These are phyloP conservation scores for Macrocentrus cingulum DNA, from an alignment of 1,140 invertebrate species.

Conservation along the genomic window DNA sequence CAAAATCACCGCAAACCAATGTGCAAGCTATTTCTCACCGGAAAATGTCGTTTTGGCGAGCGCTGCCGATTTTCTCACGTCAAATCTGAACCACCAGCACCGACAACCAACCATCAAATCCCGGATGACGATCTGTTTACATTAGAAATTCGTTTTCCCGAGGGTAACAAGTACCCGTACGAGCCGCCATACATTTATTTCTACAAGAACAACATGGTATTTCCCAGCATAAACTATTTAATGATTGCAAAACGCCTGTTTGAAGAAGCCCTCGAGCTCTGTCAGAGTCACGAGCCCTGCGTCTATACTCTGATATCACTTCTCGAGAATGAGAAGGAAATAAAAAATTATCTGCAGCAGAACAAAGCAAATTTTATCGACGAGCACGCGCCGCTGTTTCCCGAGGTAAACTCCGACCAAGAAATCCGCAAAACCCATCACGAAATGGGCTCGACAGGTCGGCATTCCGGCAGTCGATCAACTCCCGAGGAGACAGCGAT, in stretches of 20 bases:
- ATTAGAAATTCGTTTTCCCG: slow-evolving; percentile 73
- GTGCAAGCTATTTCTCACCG: slow-evolving; percentile 69
- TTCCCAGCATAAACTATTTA: slow-evolving; percentile 65
- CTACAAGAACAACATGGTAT: slow-evolving; percentile 63
- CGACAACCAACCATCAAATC: slow-evolving; percentile 42
- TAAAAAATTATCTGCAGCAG: slow-evolving; percentile 36
- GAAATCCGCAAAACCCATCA: slow-evolving; percentile 62
- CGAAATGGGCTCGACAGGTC: slow-evolving; percentile 60
- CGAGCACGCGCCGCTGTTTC: slow-evolving; percentile 61
- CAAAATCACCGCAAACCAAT: slow-evolving; percentile 55
- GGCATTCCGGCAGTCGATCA: slow-evolving; percentile 56
- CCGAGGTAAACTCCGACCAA: slow-evolving; percentile 46
- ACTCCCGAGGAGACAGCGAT: slow-evolving; percentile 60
- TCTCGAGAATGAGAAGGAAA: slow-evolving; percentile 64
- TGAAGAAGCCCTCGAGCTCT: slow-evolving; percentile 65
- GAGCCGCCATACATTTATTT: slow-evolving; percentile 68
- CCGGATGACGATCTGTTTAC: slow-evolving; percentile 56
- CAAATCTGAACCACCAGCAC: slow-evolving; percentile 49
- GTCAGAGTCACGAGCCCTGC: slow-evolving; percentile 67
- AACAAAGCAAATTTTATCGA: slow-evolving; percentile 63
- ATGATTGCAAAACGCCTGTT: slow-evolving; percentile 66
- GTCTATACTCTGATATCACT: slow-evolving; percentile 71
- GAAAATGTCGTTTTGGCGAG: slow-evolving; percentile 68
- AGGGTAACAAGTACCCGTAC: slow-evolving; percentile 69
- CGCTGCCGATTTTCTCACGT: slow-evolving; percentile 76